Conservation (phyloP, 1,140 invertebrate species). For the Zaprionus ghesquierei region DNA sequence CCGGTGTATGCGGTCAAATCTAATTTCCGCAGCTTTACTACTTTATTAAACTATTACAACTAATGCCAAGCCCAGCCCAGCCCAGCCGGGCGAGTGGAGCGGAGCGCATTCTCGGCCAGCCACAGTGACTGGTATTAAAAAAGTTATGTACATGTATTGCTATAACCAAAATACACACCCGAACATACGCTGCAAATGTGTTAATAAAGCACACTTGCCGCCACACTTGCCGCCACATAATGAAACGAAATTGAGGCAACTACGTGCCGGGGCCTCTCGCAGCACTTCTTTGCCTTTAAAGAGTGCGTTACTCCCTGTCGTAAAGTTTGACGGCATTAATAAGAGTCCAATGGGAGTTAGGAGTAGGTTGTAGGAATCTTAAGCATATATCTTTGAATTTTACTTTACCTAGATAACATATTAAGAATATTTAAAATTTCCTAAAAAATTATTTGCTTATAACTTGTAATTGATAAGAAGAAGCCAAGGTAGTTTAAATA, state of each 20-base stretch:
- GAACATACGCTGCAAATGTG: slow-evolving; percentile 54
- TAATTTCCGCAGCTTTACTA: slow-evolving; percentile 81
- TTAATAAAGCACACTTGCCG: slow-evolving; percentile 82
- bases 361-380: not conserved
- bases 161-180: slow-evolving; percentile 7
- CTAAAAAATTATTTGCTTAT: too few species aligned
- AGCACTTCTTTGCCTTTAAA: slow-evolving; percentile 17
- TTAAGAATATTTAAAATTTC: too few species aligned
- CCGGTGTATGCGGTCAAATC: slow-evolving; percentile 75
- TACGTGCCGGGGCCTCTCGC: slow-evolving; percentile 34
- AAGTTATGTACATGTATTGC: slow-evolving; percentile 62
- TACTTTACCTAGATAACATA: not conserved
- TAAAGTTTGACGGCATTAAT: not conserved
- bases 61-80: slow-evolving; percentile 51
- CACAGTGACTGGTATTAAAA: slow-evolving; percentile 69
- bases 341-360: not conserved
- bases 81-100: slow-evolving; percentile 8
- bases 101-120: slow-evolving; percentile 17
- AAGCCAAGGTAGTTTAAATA: too few species aligned
- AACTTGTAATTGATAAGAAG: too few species aligned
- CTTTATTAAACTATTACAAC: slow-evolving; percentile 81
- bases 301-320: slow-evolving; percentile 8
- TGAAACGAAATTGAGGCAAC: slow-evolving; percentile 72
- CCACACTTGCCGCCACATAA: slow-evolving; percentile 77
- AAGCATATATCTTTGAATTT: not conserved